phyloP scores from a whole-genome alignment of 2,797 vertebrate species.

The Denticeps clupeoides region DNA sequence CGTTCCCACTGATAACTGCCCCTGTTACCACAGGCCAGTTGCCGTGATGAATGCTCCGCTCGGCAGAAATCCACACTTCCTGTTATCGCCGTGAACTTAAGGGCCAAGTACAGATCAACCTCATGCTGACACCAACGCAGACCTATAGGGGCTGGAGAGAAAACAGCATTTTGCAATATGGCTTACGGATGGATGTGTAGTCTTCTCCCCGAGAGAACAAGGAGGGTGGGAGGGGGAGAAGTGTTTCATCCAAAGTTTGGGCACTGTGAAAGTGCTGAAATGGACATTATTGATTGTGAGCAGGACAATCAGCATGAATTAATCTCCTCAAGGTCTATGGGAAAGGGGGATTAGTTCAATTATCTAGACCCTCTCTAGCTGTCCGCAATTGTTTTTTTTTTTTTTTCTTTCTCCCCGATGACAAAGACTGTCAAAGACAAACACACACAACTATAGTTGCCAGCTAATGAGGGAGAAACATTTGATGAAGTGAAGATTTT shows the following conservation, averaged over 20 bases:
- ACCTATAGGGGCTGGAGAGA: too few relatives aligned
- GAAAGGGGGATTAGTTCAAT: constrained; percentile 53
- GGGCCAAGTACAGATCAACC: neutral
- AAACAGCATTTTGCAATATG: too few relatives aligned
- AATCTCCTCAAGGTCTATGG: constrained; percentile 57
- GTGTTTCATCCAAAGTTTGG: constrained; percentile 23
- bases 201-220: too few relatives aligned
- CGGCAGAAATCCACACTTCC: constrained; percentile 8
- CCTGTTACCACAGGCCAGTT: constrained; percentile 15
- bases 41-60: constrained; percentile 17
- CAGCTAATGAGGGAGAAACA: too few relatives aligned
- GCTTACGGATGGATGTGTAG: too few relatives aligned
- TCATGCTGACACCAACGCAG: too few relatives aligned
- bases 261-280: constrained; percentile 42
- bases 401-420: constrained; percentile 10
- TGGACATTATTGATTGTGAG: constrained; percentile 46
- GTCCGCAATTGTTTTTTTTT: constrained; percentile 23
- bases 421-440: neutral
- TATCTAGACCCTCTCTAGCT: constrained; percentile 40
- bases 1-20: constrained; percentile 25
- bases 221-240: constrained; percentile 16
- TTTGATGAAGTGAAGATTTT: too few relatives aligned
- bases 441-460: too few relatives aligned
- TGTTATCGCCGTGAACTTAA: constrained; percentile 1
- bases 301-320: constrained; percentile 56